Percentiles rank a stretch among this genome's conserved stretches.
Conservation (phyloP, 2,113 vertebrate genomes). For the Galemys pyrenaicus region DNA sequence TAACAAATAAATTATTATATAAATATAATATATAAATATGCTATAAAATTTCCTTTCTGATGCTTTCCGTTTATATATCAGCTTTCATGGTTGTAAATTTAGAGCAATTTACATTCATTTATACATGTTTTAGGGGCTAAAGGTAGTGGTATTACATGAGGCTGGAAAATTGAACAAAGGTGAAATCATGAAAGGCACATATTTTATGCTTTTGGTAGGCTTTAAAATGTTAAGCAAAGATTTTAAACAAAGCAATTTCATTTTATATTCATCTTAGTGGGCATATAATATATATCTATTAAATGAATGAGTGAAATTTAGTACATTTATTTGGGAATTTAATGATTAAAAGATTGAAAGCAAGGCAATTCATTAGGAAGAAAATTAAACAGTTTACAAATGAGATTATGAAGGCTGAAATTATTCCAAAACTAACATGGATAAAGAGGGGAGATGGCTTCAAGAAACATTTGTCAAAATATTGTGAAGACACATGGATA, state of each 20-base stretch:
- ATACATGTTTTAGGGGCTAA: not conserved
- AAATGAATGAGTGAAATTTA: not conserved
- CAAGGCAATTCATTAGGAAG: not conserved
- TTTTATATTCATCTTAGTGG: constrained; percentile 11
- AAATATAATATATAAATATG: no score
- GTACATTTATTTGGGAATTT: not conserved
- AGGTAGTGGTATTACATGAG: not conserved
- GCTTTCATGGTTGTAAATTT: no score
- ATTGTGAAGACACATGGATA: not conserved
- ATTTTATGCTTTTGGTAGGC: not conserved
- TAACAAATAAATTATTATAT: no score
- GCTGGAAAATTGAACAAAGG: not conserved
- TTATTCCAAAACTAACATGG: not conserved
- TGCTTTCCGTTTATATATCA: no score
- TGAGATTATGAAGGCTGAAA: not conserved
- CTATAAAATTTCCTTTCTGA: not conserved
- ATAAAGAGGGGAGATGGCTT: not conserved
- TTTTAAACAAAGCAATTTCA: not conserved
- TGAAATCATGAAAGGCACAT: not conserved
- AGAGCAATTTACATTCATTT: no score
- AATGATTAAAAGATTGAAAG: not conserved
- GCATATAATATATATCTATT: not conserved
- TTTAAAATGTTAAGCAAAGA: not conserved
- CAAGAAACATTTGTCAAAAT: not conserved
- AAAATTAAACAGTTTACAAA: not conserved